phyloP scores from a whole-genome alignment of 2,113 vertebrate species.

The Catagonus wagneri region DNA sequence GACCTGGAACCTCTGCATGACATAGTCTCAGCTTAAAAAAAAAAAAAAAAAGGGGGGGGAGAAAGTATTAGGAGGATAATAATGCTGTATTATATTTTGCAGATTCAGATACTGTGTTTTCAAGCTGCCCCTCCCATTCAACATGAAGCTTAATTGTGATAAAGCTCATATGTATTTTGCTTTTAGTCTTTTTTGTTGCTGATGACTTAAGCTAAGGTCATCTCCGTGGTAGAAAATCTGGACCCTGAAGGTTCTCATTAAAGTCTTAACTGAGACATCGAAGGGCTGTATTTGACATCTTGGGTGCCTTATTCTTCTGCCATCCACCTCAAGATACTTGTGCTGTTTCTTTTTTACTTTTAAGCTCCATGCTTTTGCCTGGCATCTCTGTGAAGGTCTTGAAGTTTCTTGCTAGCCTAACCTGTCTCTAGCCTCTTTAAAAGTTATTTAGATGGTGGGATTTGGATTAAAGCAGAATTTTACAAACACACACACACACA shows the following conservation, averaged over 20 bases:
- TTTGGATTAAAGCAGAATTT: slow-evolving; percentile 1
- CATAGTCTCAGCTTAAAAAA: too few relatives aligned
- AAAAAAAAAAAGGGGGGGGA: too few relatives aligned
- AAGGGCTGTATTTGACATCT: not conserved
- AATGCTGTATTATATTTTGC: not conserved
- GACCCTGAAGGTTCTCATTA: not conserved
- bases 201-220: not conserved
- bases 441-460: not conserved
- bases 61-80: not conserved
- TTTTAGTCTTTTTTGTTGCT: not conserved
- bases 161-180: not conserved
- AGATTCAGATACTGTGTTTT: not conserved
- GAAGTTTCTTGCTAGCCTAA: slow-evolving; percentile 26
- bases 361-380: not conserved
- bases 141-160: not conserved
- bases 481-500: not conserved
- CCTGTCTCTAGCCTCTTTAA: slow-evolving; percentile 33
- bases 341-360: not conserved
- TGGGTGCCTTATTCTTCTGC: not conserved
- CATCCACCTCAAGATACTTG: not conserved
- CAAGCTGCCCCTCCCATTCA: not conserved
- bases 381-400: not conserved
- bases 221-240: not conserved
- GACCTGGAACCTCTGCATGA: too few relatives aligned
- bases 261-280: not conserved